A percentile compares a stretch with the other conserved stretches of the same genome.
phyloP scores from a whole-genome alignment of 2,797 vertebrate species.

The Xyrichtys novacula region DNA sequence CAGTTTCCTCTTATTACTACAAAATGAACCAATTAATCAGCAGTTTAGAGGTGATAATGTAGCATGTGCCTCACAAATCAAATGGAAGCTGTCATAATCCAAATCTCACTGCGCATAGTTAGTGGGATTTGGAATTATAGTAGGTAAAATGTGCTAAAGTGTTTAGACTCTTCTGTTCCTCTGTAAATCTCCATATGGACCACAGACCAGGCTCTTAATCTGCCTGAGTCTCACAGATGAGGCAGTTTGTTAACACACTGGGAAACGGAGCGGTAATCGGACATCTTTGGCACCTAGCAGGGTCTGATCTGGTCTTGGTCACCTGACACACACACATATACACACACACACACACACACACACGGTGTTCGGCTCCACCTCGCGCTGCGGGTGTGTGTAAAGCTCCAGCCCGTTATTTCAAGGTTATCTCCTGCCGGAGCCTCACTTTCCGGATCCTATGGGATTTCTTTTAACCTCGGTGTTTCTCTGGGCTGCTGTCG shows the following conservation, averaged over 20 bases:
- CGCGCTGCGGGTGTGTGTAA: conserved; percentile 59
- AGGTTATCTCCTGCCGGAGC: conserved; percentile 74
- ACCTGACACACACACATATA: conserved; percentile 50
- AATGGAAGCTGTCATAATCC: not conserved
- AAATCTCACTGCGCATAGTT: not conserved
- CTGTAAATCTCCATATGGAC: not conserved
- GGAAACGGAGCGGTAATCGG: conserved; percentile 14
- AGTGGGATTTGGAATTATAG: not conserved
- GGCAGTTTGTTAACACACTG: not conserved
- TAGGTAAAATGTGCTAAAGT: not conserved
- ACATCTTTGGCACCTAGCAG: conserved; percentile 33
- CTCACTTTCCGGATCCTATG: conserved; percentile 64
- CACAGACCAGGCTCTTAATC: not conserved
- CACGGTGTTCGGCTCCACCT: conserved; percentile 55
- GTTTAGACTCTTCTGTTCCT: not conserved
- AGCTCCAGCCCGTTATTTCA: conserved; percentile 64
- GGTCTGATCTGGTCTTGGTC: conserved; percentile 44
- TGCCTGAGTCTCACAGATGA: not conserved
- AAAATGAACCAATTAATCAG: conserved; percentile 17
- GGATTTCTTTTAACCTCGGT: conserved; percentile 61
- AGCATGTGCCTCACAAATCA: not conserved
- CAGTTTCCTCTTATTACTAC: no score
- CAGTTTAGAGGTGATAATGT: not conserved
- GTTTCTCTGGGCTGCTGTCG: conserved; percentile 71
- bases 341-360: conserved; percentile 12